Base-by-base conservation (phyloP, 2,888 invertebrate species). In the Clostera curtula region DNA sequence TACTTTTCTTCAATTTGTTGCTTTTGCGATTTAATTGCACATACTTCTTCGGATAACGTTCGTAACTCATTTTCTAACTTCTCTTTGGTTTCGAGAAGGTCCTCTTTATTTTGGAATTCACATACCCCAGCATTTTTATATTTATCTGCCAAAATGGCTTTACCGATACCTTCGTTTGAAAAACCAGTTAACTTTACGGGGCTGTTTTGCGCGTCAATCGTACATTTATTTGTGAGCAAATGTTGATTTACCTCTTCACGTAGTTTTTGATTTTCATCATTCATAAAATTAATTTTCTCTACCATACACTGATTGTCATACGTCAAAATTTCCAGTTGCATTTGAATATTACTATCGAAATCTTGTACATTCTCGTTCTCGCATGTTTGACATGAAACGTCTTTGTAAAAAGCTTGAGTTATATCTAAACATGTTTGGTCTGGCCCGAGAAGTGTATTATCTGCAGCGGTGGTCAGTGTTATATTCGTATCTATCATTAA, bases 401-500 rank as follows among this genome's bases (percentile, higher is more conserved):
- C 80, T 29, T 46, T 68, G 26, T 53, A 64, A 40, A 54, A 58
- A 13, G 49, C 36, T 36, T 71, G 71, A 17, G 72, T 72, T 16
- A 65, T 41, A 41, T 79, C 74, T 33, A 74, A 59, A 38, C 69
- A 69, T 4, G 73, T 75, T 54, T 75, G 73, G 34, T 79, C 75
- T 38, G 60, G 58, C 4, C 58, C 63, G 15, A 60, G 43, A 14
- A 77, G 40, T 25, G 80, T 80, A 31, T 66, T 75, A 42, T 80
- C 70, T 12, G 58, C 59, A 15, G 56, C 53, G 16, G 73, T 70
- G 4, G 68, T 63, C 23, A 77, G 34, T 2, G 74, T 76, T n/a
- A 75, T 32, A 46, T 82, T 82, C 12, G 79, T 77, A 32, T 83
- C 82, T 31, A 83, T 50, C 82, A 83, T 82, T 27, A 82, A 56